Percentiles rank a stretch among this genome's conserved stretches.
Conservation (phyloP, 2,113 vertebrate species). For the Microcebus ravelobensis region DNA sequence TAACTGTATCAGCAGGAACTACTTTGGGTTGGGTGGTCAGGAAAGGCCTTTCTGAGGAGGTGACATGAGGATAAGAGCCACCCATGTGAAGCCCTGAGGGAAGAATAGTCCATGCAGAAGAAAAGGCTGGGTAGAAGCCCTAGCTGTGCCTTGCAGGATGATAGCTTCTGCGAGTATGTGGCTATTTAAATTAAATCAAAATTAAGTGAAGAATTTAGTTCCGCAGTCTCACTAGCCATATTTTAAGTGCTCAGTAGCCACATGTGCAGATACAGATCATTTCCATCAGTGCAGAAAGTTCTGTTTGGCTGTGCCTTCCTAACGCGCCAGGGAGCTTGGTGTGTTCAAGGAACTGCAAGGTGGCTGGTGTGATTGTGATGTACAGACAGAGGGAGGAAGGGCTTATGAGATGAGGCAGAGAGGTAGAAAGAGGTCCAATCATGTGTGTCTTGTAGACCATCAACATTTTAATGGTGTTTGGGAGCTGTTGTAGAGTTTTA, state of each 20-base stretch:
- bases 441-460: background rate
- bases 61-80: background rate
- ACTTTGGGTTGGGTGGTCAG: background rate
- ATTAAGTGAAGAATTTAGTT: background rate
- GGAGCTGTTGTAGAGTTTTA: background rate
- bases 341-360: background rate
- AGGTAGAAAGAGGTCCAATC: background rate
- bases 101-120: background rate
- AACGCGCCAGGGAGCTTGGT: background rate
- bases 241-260: background rate
- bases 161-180: background rate
- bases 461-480: background rate
- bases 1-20: background rate
- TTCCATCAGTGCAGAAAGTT: background rate
- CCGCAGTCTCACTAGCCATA: background rate
- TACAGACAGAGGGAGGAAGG: background rate
- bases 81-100: background rate
- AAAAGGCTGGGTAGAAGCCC: background rate
- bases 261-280: background rate
- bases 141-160: background rate
- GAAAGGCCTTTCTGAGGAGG: background rate
- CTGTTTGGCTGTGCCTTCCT: background rate
- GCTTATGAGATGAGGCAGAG: background rate
- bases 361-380: accelerated
- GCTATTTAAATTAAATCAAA: background rate